A percentile compares a stretch with the other conserved stretches of the same genome.
phyloP scores from a whole-genome alignment of 1,140 invertebrate species.

The Drosophila ercepeae region DNA sequence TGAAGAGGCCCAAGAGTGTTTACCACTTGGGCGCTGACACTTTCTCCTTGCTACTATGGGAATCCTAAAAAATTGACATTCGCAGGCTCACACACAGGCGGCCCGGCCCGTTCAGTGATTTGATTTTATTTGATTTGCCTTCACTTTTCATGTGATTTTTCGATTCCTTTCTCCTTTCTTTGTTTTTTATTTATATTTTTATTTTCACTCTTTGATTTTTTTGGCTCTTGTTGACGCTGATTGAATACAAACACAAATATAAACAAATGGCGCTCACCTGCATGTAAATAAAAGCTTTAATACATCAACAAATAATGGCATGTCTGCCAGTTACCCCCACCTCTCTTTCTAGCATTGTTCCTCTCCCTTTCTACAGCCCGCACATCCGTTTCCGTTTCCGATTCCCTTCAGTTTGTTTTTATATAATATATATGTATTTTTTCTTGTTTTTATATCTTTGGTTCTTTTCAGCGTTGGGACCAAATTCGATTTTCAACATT shows the following conservation, averaged over 20 bases:
- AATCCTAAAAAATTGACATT: constrained; percentile 35
- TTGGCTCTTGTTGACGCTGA: constrained; percentile 68
- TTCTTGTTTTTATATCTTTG: constrained; percentile 29
- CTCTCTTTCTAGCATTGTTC: constrained; percentile 3
- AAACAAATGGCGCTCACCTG: constrained; percentile 77
- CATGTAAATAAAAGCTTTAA: constrained; percentile 75
- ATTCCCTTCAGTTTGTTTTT: constrained; percentile 9
- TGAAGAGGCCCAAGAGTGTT: constrained; percentile 44
- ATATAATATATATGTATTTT: constrained; percentile 2
- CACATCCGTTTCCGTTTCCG: constrained; percentile 53
- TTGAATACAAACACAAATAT: constrained; percentile 77
- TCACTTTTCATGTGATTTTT: constrained; percentile 61
- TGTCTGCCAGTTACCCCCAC: constrained; percentile 57
- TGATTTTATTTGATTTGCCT: constrained; percentile 73
- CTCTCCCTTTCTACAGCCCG: constrained; percentile 15
- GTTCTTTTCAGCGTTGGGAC: constrained; percentile 16
- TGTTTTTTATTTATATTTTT: constrained; percentile 10
- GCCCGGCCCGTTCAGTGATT: constrained; percentile 53
- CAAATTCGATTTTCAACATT: constrained; percentile 77
- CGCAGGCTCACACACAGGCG: constrained; percentile 9
- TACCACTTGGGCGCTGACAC: constrained; percentile 42
- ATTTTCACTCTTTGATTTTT: constrained; percentile 15
- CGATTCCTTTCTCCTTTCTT: constrained; percentile 24
- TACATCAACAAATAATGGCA: constrained; percentile 74
- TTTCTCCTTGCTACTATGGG: constrained; percentile 16